These are phyloP conservation scores for Calliopsis andreniformis DNA, from an alignment of 1,140 invertebrate genomes.

Conservation along the genomic window DNA sequence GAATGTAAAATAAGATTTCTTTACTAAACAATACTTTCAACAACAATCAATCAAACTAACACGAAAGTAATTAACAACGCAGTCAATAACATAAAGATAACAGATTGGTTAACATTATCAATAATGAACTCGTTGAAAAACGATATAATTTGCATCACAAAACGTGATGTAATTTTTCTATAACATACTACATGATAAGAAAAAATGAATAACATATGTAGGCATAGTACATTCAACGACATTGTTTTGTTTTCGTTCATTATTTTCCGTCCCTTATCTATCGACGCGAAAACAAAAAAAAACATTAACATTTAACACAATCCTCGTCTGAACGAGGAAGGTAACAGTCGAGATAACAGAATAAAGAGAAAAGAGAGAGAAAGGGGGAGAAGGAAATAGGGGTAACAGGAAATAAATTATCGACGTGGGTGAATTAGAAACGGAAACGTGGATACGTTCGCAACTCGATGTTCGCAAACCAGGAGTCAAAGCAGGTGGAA, in stretches of 20 bases:
- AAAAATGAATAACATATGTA: conserved; percentile 3
- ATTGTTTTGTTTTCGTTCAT: conserved; percentile 18
- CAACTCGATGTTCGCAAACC: conserved; percentile 4
- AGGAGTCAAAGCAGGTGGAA: conserved; percentile 18
- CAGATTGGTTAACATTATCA: not conserved
- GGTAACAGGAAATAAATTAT: not conserved
- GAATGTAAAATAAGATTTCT: not conserved
- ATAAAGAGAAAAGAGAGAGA: not conserved
- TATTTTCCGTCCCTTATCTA: conserved; percentile 22
- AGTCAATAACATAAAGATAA: not conserved
- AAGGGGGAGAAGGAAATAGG: not conserved
- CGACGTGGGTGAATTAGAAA: not conserved
- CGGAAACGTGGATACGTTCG: not conserved
- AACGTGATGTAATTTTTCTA: not conserved
- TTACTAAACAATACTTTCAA: not conserved
- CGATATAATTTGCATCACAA: not conserved
- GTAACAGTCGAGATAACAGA: not conserved
- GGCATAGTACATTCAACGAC: not conserved
- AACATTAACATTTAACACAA: conserved; percentile 11
- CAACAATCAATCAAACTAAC: not conserved
- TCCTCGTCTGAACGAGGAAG: not conserved
- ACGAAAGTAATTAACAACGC: not conserved
- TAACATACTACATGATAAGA: not conserved
- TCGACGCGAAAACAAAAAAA: conserved; percentile 2
- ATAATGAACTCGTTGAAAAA: conserved; percentile 5